Evolutionary conservation across 1,140 invertebrate species (phyloP), one percentile per base, ranked within the genome.

Genomic region (Aculops lycopersici): DNA sequence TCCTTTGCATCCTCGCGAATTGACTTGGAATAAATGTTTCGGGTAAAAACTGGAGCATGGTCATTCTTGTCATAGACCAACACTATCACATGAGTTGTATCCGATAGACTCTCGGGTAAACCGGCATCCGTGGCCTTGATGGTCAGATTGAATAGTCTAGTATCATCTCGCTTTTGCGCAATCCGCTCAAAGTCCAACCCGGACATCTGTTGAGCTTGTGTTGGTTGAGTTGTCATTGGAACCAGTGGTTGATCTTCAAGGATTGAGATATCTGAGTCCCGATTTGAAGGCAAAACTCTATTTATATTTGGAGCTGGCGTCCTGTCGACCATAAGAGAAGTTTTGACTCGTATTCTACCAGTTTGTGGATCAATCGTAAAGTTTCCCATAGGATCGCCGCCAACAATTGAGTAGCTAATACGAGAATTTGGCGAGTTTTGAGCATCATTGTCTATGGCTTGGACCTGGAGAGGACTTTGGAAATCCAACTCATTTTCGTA

Each of bases 71-170:
- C 81, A 47, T 75, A 68, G 18, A 46, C 19, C 35, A 45, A 42
- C 41, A 90, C 65, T 0, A 67, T 65, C 64, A 70, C 5, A 81
- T 54, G 43, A 70, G 65, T 1, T 78, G 78, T 8, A 56, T 31
- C 24, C 24, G 8, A 31, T 31, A 8, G 8, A n/a, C 8, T 8
- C 24, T 31, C 24, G 24, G 24, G 24, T n/a, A 31, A 62, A 0
- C 80, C 80, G 45, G 68, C 65, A 54, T 88, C 81, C 17, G 66
- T 63, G 0, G 78, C 81, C 50, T 69, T 58, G 0, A 84, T 65
- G 12, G 68, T 70, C 16, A 86, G 58, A 55, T 69, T 69, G 42
- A 83, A 64, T 5, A 66, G 64, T 37, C 71, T 58, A 21, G 76
- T 64, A 42, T 64, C 72, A 46, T 50, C 64, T n/a, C n/a, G 8